These are phyloP conservation scores for Brachionus angularis DNA, from an alignment of 1,140 invertebrate species.

Conservation along the genomic window DNA sequence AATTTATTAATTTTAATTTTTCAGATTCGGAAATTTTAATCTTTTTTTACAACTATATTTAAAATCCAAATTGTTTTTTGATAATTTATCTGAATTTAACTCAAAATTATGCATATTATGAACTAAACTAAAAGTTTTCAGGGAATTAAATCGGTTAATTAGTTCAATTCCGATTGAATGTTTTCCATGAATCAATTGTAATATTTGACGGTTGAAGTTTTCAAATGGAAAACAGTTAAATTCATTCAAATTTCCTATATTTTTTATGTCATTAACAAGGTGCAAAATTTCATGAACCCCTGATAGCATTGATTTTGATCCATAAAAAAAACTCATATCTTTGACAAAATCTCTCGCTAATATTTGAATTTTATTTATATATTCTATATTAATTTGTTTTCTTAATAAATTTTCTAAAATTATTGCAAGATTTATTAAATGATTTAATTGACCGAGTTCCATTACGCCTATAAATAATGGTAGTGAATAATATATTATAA, in stretches of 20 bases:
- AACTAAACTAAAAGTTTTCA: too few relatives aligned
- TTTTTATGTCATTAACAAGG: background rate
- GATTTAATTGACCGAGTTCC: background rate
- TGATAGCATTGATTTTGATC: background rate
- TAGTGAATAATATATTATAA: background rate
- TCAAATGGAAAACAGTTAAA: background rate
- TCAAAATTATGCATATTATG: too few relatives aligned
- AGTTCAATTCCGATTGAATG: background rate
- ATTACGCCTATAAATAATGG: background rate
- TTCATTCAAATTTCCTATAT: background rate
- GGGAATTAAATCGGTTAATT: too few relatives aligned
- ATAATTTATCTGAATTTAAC: too few relatives aligned
- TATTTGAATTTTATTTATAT: background rate
- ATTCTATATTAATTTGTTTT: background rate
- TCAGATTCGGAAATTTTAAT: too few relatives aligned
- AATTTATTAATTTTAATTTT: too few relatives aligned
- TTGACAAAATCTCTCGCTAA: slow-evolving; percentile 17
- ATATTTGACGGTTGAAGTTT: background rate
- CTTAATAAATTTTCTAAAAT: background rate
- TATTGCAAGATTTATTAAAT: background rate
- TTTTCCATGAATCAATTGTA: background rate
- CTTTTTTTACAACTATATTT: too few relatives aligned
- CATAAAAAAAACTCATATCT: background rate
- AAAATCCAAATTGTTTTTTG: too few relatives aligned
- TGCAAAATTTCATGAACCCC: background rate